Evolutionary conservation across 1,140 invertebrate species (phyloP).

Genomic region (Laupala kohalensis): DNA sequence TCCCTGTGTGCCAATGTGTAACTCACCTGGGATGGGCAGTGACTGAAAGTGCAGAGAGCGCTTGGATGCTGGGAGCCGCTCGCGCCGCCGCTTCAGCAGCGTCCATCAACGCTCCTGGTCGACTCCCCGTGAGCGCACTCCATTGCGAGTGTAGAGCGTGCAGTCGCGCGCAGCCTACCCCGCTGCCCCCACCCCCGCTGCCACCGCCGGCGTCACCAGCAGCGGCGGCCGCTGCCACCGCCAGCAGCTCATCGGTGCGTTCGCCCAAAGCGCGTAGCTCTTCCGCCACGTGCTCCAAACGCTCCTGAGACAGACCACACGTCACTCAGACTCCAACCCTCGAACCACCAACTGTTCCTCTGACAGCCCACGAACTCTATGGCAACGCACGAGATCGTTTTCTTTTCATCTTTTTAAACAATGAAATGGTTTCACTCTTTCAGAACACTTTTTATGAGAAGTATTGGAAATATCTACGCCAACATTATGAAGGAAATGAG

Average conservation of each 20-base stretch:
- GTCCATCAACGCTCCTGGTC: not conserved
- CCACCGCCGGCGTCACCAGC: slow-evolving; percentile 22
- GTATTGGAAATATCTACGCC: too few relatives aligned
- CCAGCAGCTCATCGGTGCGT: slow-evolving; percentile 33
- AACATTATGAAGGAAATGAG: too few relatives aligned
- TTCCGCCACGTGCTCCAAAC: slow-evolving; percentile 34
- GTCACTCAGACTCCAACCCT: too few relatives aligned
- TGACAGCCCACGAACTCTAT: too few relatives aligned
- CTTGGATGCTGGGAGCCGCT: too few relatives aligned
- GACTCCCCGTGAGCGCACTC: slow-evolving; percentile 15
- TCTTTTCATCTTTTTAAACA: too few relatives aligned
- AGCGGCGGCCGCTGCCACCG: slow-evolving; percentile 20
- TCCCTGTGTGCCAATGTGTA: too few relatives aligned
- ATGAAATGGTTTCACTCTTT: too few relatives aligned
- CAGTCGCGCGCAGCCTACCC: slow-evolving; percentile 22
- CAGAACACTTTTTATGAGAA: too few relatives aligned
- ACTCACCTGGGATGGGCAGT: not conserved
- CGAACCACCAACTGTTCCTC: too few relatives aligned
- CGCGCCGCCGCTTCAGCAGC: not conserved
- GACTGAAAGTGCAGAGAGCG: not conserved
- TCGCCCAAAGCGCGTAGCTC: slow-evolving; percentile 33
- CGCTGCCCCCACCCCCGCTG: slow-evolving; percentile 22
- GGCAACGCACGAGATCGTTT: too few relatives aligned
- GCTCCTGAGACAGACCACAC: too few relatives aligned
- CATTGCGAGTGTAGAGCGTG: slow-evolving; percentile 31